phyloP scores from a whole-genome alignment of 1,140 invertebrate genomes.

The Muscidifurax raptorellus region DNA sequence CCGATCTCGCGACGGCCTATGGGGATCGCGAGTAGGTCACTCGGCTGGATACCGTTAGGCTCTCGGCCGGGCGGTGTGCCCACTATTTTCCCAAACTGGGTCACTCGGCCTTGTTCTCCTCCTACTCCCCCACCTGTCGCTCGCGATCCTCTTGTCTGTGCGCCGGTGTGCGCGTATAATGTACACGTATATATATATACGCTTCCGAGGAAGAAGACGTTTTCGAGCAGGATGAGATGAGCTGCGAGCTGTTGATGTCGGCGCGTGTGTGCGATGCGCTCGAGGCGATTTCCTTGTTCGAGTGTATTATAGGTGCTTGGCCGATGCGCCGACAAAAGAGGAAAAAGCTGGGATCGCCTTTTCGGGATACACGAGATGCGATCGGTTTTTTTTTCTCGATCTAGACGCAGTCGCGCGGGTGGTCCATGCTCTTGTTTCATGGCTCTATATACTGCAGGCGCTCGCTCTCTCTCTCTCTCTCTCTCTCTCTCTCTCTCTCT shows the following conservation, averaged over 20 bases:
- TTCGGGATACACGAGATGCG: not conserved
- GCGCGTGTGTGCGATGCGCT: not conserved
- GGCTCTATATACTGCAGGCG: too few species aligned
- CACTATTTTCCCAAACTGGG: slow-evolving; percentile 23
- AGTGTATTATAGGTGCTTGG: too few species aligned
- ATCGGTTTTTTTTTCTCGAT: too few species aligned
- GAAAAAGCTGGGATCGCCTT: not conserved
- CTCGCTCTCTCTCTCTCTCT: too few species aligned
- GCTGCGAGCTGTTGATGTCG: not conserved
- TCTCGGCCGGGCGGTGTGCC: slow-evolving; percentile 9
- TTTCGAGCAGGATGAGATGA: not conserved
- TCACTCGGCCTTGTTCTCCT: slow-evolving; percentile 11
- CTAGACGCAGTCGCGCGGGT: too few species aligned
- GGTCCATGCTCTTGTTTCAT: too few species aligned
- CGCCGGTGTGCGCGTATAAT: too few species aligned
- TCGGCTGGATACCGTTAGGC: slow-evolving; percentile 34
- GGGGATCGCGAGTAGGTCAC: slow-evolving; percentile 40
- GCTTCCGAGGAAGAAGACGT: not conserved
- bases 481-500: too few species aligned
- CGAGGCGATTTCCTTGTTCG: too few species aligned
- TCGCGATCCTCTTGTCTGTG: not conserved
- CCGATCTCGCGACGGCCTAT: not conserved
- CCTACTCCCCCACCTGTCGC: not conserved
- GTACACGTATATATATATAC: too few species aligned
- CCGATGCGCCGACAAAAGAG: not conserved